A percentile compares a stretch with the other conserved stretches of the same genome.
These are phyloP conservation scores for Ranitomeya imitator DNA, from an alignment of 2,113 vertebrate genomes.

Conservation along the genomic window DNA sequence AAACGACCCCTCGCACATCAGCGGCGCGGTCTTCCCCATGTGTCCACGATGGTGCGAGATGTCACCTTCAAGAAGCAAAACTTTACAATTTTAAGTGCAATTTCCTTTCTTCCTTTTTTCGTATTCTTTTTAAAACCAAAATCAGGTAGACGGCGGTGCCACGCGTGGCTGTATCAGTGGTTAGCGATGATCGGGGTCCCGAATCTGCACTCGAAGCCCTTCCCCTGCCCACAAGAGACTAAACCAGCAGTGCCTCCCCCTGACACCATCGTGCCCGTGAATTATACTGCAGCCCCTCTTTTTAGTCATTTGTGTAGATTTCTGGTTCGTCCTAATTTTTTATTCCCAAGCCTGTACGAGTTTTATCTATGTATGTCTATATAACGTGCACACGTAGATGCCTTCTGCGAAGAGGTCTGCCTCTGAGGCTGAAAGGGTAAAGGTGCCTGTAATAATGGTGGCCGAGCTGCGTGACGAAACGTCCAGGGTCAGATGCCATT, in stretches of 20 bases:
- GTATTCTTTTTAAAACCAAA: conserved; percentile 52
- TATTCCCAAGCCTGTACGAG: conserved; percentile 15
- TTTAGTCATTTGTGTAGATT: conserved; percentile 47
- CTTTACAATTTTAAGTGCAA: conserved; percentile 50
- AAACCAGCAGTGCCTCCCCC: conserved; percentile 21
- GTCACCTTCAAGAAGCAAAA: not conserved
- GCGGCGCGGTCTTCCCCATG: not conserved
- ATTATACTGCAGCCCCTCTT: conserved; percentile 4
- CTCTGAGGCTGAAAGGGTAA: conserved; percentile 16
- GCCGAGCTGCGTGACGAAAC: not conserved
- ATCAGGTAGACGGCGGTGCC: not conserved
- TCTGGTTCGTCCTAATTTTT: conserved; percentile 14
- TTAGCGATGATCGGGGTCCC: not conserved
- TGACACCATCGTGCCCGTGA: conserved; percentile 7
- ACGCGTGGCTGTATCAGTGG: not conserved
- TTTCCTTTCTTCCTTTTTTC: conserved; percentile 15
- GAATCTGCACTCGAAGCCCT: not conserved
- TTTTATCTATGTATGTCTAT: conserved; percentile 62
- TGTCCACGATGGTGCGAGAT: too few relatives aligned
- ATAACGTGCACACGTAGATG: conserved; percentile 34
- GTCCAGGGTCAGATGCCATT: not conserved
- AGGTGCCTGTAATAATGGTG: conserved; percentile 22
- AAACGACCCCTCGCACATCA: not conserved
- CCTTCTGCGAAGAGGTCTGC: conserved; percentile 36
- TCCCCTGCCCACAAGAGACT: not conserved